Percentiles rank a stretch among this genome's conserved stretches.
Evolutionary conservation across 2,888 invertebrate genomes (phyloP).

Genomic region (Dasypogon diadema): DNA sequence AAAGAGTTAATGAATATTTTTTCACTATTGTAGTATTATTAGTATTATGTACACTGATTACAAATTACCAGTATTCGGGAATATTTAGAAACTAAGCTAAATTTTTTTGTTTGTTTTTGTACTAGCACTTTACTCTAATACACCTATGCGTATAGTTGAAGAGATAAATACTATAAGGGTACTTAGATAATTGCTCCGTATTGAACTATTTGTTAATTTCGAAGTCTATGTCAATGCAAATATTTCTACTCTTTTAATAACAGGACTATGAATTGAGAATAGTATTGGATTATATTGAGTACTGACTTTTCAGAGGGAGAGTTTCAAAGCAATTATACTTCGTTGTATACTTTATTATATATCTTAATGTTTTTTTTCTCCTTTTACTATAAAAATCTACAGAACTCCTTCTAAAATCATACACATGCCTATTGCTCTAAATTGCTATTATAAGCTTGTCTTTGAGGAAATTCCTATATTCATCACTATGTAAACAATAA

Average conservation of each 20-base stretch:
- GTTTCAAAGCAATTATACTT: too few relatives aligned
- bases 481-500: slow-evolving; percentile 39
- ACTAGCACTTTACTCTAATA: slow-evolving; percentile 37
- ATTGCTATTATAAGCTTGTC: slow-evolving; percentile 30
- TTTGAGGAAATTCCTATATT: neutral
- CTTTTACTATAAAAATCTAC: too few relatives aligned
- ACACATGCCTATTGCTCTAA: slow-evolving; percentile 1
- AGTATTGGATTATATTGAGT: too few relatives aligned
- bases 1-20: too few relatives aligned
- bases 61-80: neutral
- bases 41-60: too few relatives aligned
- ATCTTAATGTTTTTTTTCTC: too few relatives aligned
- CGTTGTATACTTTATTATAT: too few relatives aligned
- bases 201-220: slow-evolving; percentile 26
- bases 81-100: neutral
- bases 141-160: neutral
- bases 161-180: slow-evolving; percentile 7
- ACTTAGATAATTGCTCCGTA: slow-evolving; percentile 31
- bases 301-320: too few relatives aligned
- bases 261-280: slow-evolving; percentile 18
- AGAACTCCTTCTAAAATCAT: slow-evolving; percentile 22
- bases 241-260: slow-evolving; percentile 5
- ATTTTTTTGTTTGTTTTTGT: neutral
- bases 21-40: too few relatives aligned
- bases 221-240: slow-evolving; percentile 5